Percentiles rank a stretch among this genome's conserved stretches.
Conservation (phyloP, 2,797 vertebrate genomes). For the Oryzias sinensis region DNA sequence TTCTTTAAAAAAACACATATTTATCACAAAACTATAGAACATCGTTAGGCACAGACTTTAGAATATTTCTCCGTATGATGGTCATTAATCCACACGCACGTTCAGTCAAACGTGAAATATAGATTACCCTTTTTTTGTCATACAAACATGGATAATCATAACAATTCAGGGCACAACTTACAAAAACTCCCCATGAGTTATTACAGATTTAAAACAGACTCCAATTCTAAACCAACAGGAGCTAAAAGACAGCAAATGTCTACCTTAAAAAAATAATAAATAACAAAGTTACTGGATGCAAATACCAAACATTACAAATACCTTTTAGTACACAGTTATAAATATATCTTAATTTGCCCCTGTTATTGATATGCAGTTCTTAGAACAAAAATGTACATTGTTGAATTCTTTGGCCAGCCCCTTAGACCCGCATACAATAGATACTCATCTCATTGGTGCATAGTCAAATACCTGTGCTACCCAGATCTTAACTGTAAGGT, state of each 20-base stretch:
- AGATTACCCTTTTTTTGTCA: no score
- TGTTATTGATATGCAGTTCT: slow-evolving; percentile 60
- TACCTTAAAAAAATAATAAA: slow-evolving; percentile 20
- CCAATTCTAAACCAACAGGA: slow-evolving; percentile 36
- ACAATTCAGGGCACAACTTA: slow-evolving; percentile 42
- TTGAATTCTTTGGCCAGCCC: slow-evolving; percentile 65
- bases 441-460: slow-evolving; percentile 63
- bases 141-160: slow-evolving; percentile 30
- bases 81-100: slow-evolving; percentile 26
- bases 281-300: slow-evolving; percentile 39
- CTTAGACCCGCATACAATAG: slow-evolving; percentile 32
- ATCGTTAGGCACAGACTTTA: slow-evolving; percentile 62
- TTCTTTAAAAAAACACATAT: slow-evolving; percentile 47
- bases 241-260: slow-evolving; percentile 50
- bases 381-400: slow-evolving; percentile 56
- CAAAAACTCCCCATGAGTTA: slow-evolving; percentile 69
- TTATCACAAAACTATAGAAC: slow-evolving; percentile 39
- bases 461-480: slow-evolving; percentile 72
- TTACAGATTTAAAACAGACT: slow-evolving; percentile 43
- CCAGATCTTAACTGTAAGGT: slow-evolving; percentile 50
- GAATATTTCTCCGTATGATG: slow-evolving; percentile 41
- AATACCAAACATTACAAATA: slow-evolving; percentile 52
- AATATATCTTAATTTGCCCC: slow-evolving; percentile 62
- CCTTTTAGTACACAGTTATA: slow-evolving; percentile 63
- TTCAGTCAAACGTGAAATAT: slow-evolving; percentile 17